phyloP scores from a whole-genome alignment of 2,113 vertebrate genomes.

The Eulacestoma nigropectus region DNA sequence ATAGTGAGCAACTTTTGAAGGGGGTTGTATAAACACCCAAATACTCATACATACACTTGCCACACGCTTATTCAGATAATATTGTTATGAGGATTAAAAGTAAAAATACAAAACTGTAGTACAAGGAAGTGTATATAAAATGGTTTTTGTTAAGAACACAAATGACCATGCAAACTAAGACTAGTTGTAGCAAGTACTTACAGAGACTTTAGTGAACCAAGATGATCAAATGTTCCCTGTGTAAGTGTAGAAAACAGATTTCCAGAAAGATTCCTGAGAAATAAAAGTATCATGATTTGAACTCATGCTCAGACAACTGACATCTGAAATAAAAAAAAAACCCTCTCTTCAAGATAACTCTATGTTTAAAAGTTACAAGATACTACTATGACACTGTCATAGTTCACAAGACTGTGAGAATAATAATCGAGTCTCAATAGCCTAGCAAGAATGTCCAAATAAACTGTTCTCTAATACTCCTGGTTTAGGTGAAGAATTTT shows the following conservation, averaged over 20 bases:
- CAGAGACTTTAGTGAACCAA: conserved; percentile 86
- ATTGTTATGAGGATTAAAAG: neutral
- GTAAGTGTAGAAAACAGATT: conserved; percentile 92
- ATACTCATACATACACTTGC: neutral
- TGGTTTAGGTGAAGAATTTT: neutral
- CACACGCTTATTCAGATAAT: neutral
- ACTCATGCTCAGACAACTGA: neutral
- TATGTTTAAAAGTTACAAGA: neutral
- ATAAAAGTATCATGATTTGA: neutral
- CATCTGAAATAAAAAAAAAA: neutral
- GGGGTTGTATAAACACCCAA: neutral
- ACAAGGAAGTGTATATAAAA: neutral
- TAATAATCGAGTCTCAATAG: neutral
- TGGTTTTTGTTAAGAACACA: neutral
- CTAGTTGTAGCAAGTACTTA: conserved; percentile 72
- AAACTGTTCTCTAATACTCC: neutral
- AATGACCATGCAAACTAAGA: neutral
- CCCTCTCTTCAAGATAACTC: neutral
- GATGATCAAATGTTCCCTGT: conserved; percentile 90
- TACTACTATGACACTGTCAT: neutral
- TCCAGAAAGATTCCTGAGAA: conserved; percentile 88
- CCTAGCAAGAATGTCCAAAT: neutral
- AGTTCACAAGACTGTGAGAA: neutral
- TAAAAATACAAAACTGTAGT: neutral
- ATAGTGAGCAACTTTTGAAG: neutral